Base-by-base conservation (phyloP, 2,797 vertebrate genomes). In the Eurystomus glaucurus region DNA sequence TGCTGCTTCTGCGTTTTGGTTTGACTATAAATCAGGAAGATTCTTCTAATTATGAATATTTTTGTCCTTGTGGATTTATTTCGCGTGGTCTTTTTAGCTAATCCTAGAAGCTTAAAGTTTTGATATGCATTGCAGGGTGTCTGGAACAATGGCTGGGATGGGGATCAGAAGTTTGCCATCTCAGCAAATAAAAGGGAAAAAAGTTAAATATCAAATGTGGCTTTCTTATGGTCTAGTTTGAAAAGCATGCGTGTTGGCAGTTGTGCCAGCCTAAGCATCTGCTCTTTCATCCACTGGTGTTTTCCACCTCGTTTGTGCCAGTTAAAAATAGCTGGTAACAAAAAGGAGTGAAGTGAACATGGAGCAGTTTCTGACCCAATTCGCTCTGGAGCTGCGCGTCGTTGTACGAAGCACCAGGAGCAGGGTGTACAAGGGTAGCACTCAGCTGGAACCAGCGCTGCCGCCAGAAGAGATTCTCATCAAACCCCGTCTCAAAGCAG, bases 381-480 rank as follows among this genome's bases (percentile, higher is more conserved):
- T 84, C 57, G 9, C 41, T 16, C 9, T 6, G 2, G 5, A 17
- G 55, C 48, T 0, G 2, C 6, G 5, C 4, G 1, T 8, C 50
- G 70, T 10, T 1, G 6, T 20, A 31, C 0, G 2, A 51, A 39
- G 48, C 16, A 13, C 1, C 1, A 35, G 66, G 60, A 90, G 46
- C 23, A 15, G 64, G 58, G 10, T 29, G 55, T 25, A 14, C 14
- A 11, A 31, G 61, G 39, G 28, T 12, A 23, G 45, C 2, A 3
- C 28, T 50, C 28, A 31, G 28, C 14, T 68, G 62, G 52, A 68
- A 28, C 37, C 79, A 69, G 48, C 1, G 1, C 28, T 78, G 81
- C 74, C 91, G 85, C 72, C 74, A 76, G 45, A 39, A 41, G 20
- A 41, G 23, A 19, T 54, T 71, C 10, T 58, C 66, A 37, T 79